Evolutionary conservation across 2,888 invertebrate species (phyloP).

Genomic region (Hypselothyrea guttata): DNA sequence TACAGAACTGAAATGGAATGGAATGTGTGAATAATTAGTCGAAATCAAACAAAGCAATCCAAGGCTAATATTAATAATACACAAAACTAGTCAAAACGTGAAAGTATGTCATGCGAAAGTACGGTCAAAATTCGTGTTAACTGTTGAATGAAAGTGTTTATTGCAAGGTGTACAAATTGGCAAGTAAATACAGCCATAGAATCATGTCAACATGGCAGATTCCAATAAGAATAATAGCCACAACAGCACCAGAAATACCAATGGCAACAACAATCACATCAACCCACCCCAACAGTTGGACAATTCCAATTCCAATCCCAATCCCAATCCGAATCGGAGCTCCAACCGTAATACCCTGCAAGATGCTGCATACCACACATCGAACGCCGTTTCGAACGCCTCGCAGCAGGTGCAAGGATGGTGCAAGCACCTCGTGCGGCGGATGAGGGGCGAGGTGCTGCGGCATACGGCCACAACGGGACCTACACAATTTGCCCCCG

Average conservation of each 20-base stretch:
- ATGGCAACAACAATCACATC: constrained; percentile 28
- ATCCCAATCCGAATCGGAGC: background rate
- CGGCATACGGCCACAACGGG: constrained; percentile 62
- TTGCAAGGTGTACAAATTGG: constrained; percentile 5
- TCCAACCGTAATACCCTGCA: background rate
- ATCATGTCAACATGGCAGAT: constrained; percentile 62
- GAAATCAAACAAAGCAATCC: constrained; percentile 19
- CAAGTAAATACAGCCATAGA: constrained; percentile 11
- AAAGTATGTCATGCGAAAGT: constrained; percentile 32
- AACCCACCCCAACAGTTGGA: constrained; percentile 1
- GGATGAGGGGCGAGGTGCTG: constrained; percentile 44
- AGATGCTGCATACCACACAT: no score
- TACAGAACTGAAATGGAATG: background rate
- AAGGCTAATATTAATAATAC: no score
- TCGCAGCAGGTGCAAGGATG: constrained; percentile 42
- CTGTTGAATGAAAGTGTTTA: constrained; percentile 2
- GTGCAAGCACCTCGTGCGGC: constrained; percentile 41
- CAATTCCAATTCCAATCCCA: constrained; percentile 5
- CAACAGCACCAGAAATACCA: constrained; percentile 24
- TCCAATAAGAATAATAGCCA: constrained; percentile 39
- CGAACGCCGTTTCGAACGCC: background rate
- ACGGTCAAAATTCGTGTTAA: constrained; percentile 24
- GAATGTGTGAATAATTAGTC: constrained; percentile 41
- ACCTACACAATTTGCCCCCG: constrained; percentile 32
- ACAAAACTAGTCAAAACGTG: constrained; percentile 9